Evolutionary conservation across 2,113 vertebrate species (phyloP), one percentile per base, ranked within the genome.

Genomic region (Microtus richardsoni): DNA sequence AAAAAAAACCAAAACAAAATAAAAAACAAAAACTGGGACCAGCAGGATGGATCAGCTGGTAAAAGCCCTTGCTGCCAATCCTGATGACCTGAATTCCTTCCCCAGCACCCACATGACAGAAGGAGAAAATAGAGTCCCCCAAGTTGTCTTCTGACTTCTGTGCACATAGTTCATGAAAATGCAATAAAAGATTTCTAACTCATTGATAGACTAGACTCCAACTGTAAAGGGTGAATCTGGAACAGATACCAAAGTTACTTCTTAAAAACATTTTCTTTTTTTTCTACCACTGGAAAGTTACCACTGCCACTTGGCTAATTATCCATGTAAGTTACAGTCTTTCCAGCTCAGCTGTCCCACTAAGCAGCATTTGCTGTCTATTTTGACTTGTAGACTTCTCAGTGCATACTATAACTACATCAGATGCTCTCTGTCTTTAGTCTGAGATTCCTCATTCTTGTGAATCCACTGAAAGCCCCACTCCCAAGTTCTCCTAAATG

Each of bases 261-360:
- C 77, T 95, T 68, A 62, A 58, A 88, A 96, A 70, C 21, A 52
- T 74, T 47, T 85, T 70, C 11, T 52, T 83, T 85, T 88, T 93
- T 91, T 93, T 64, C 66, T 86, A 44, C 71, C 60, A 64, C 4
- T 44, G n/a, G 73, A 82, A 94, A 47, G 52, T 89, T 93, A 93
- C 89, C 58, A 94, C 68, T 86, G 71, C 68, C 82, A 75, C 26
- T 89, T 94, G 58, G 75, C 58, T 94, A 7, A 85, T 71, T 89
- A 93, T 95, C 47, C 44, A 39, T 33, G 64, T 92, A 52, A 66
- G 73, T 94, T 91, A 41, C 12, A 73, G 36, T 91, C 52, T 92
- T 70, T 74, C 41, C 80, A 75, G 74, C 49, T 47, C 39, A 78
- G 12, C 77, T 49, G 66, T 91, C 78, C 39, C 7, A 36, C 54